A percentile compares a stretch with the other conserved stretches of the same genome.
These are phyloP conservation scores for Scytalopus superciliaris DNA, from an alignment of 2,113 vertebrate genomes.

Conservation along the genomic window DNA sequence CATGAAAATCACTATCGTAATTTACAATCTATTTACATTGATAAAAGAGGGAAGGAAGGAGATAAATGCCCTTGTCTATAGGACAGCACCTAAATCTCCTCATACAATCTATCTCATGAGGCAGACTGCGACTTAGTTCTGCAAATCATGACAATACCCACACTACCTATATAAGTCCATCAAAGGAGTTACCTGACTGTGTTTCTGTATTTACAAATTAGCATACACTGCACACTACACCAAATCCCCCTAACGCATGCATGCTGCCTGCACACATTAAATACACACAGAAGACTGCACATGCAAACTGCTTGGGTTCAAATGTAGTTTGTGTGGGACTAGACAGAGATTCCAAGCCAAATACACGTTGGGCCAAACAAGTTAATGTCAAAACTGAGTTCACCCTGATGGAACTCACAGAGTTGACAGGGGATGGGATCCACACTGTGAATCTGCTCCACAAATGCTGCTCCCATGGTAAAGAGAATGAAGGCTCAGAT, in stretches of 20 bases:
- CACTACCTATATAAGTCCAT: background rate
- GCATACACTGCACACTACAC: background rate
- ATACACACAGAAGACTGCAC: background rate
- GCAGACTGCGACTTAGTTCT: background rate
- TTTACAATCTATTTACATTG: background rate
- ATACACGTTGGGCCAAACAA: accelerated
- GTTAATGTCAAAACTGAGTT: background rate
- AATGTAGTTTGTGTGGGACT: background rate
- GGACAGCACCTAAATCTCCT: background rate
- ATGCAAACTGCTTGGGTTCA: background rate
- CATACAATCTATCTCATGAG: background rate
- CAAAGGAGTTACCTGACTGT: background rate
- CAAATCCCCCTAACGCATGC: background rate
- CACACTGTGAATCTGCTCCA: background rate
- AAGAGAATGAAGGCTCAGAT: background rate
- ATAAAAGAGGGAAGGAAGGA: background rate
- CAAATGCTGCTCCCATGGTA: background rate
- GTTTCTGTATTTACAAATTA: background rate
- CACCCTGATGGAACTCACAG: background rate
- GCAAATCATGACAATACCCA: background rate
- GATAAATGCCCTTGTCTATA: background rate
- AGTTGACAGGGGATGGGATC: background rate
- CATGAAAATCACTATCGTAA: background rate
- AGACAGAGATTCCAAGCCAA: background rate
- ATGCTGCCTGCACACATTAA: background rate